Evolutionary conservation across 2,113 vertebrate species (phyloP).

Genomic region (Anthoscopus minutus): DNA sequence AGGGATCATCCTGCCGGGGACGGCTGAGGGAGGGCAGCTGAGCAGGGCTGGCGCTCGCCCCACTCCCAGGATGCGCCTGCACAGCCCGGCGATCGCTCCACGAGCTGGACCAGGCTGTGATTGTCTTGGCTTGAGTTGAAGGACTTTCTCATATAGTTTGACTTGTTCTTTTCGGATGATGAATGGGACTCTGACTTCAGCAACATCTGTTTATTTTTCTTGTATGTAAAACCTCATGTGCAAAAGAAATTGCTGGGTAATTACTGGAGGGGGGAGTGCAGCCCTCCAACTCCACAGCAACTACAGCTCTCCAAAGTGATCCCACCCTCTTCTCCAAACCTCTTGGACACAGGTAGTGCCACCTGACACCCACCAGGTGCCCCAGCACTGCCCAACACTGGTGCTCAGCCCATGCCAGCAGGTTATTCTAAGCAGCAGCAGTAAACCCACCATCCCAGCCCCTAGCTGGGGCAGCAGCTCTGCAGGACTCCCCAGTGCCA

Average conservation of each 20-base stretch:
- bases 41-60: not conserved
- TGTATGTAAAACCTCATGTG: conserved; percentile 53
- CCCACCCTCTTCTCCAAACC: not conserved
- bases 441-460: not conserved
- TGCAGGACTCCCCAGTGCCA: accelerated
- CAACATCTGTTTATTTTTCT: conserved; percentile 71
- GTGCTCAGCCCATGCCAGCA: not conserved
- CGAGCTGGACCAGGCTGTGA: conserved; percentile 46
- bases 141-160: conserved; percentile 58
- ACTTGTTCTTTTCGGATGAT: conserved; percentile 63
- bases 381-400: not conserved
- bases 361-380: not conserved
- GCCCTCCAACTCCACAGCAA: not conserved
- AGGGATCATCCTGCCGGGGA: too few relatives aligned
- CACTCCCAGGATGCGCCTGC: conserved; percentile 41
- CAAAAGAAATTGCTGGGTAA: conserved; percentile 58
- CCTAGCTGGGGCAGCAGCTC: not conserved
- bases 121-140: conserved; percentile 64
- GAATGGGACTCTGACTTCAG: conserved; percentile 63
- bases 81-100: not conserved
- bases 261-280: not conserved
- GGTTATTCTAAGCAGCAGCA: not conserved
- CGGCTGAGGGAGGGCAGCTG: not conserved
- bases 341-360: not conserved
- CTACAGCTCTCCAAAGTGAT: not conserved